Percentiles rank a stretch among this genome's conserved stretches.
phyloP scores from a whole-genome alignment of 2,888 invertebrate genomes.

The Drosophila neutralis region DNA sequence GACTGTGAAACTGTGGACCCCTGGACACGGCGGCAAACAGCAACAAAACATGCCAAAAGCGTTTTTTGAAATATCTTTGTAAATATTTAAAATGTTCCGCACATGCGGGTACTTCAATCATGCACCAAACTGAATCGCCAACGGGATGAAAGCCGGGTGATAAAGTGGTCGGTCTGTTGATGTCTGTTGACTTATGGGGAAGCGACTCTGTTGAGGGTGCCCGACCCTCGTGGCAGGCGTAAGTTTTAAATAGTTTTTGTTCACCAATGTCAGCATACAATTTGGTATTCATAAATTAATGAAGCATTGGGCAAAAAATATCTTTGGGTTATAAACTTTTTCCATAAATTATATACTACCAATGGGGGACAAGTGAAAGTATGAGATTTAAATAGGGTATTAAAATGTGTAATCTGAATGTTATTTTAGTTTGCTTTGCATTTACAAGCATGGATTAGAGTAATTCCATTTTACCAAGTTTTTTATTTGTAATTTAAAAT shows the following conservation, averaged over 20 bases:
- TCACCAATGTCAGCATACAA: conserved; percentile 70
- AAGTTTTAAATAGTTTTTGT: conserved; percentile 77
- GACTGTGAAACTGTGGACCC: conserved; percentile 47
- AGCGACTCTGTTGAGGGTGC: conserved; percentile 13
- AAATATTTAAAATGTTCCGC: conserved; percentile 79
- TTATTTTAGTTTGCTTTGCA: conserved; percentile 37
- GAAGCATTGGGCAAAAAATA: conserved; percentile 53
- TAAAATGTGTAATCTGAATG: conserved; percentile 61
- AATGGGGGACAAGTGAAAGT: conserved; percentile 11
- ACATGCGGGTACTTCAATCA: conserved; percentile 80
- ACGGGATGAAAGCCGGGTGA: conserved; percentile 21
- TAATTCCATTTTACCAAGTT: conserved; percentile 26
- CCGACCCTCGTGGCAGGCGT: conserved; percentile 45
- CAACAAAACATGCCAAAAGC: conserved; percentile 76
- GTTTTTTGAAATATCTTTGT: conserved; percentile 81
- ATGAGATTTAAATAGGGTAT: conserved; percentile 51
- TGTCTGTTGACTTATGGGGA: conserved; percentile 37
- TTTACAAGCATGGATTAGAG: conserved; percentile 13
- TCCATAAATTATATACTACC: conserved; percentile 63
- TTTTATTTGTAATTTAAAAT: conserved; percentile 26
- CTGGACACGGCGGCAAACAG: conserved; percentile 45
- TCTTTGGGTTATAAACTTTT: conserved; percentile 61
- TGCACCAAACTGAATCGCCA: conserved; percentile 66
- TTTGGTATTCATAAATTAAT: conserved; percentile 80
- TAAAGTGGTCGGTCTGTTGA: conserved; percentile 37